phyloP scores from a whole-genome alignment of 2,113 vertebrate species.

The Melanotaenia duboulayi region DNA sequence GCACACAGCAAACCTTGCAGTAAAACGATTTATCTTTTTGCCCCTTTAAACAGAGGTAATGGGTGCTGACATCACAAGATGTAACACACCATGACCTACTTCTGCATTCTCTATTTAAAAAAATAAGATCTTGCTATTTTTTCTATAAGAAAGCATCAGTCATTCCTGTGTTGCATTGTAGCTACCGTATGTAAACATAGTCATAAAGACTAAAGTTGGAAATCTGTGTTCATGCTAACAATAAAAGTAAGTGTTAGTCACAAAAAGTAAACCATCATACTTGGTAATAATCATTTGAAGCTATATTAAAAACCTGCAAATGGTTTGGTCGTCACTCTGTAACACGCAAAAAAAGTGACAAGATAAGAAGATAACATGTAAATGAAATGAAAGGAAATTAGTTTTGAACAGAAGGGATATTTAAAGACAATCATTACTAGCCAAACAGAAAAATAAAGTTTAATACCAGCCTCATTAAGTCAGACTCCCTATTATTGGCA shows the following conservation, averaged over 20 bases:
- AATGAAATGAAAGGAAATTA: background rate
- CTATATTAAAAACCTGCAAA: slow-evolving; percentile 4
- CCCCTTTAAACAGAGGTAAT: too few relatives aligned
- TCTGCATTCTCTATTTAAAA: background rate
- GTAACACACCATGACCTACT: too few relatives aligned
- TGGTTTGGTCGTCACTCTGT: background rate
- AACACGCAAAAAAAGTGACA: slow-evolving; percentile 5
- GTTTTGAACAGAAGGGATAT: background rate
- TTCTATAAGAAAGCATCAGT: background rate
- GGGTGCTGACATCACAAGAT: too few relatives aligned
- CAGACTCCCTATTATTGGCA: slow-evolving; percentile 24
- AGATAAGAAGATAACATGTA: background rate
- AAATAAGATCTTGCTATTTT: background rate
- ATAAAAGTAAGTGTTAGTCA: background rate
- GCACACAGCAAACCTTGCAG: too few relatives aligned
- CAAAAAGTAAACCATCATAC: background rate
- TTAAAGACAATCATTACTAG: slow-evolving; percentile 6
- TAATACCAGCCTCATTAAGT: background rate
- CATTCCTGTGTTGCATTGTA: background rate
- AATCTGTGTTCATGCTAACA: too few relatives aligned
- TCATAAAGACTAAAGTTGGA: too few relatives aligned
- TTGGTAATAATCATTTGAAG: slow-evolving; percentile 1
- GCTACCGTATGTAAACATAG: background rate
- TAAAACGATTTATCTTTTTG: too few relatives aligned
- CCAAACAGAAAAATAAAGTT: background rate